These are phyloP conservation scores for Drosophila parthenogenetica DNA, from an alignment of 2,888 invertebrate genomes.

Conservation along the genomic window DNA sequence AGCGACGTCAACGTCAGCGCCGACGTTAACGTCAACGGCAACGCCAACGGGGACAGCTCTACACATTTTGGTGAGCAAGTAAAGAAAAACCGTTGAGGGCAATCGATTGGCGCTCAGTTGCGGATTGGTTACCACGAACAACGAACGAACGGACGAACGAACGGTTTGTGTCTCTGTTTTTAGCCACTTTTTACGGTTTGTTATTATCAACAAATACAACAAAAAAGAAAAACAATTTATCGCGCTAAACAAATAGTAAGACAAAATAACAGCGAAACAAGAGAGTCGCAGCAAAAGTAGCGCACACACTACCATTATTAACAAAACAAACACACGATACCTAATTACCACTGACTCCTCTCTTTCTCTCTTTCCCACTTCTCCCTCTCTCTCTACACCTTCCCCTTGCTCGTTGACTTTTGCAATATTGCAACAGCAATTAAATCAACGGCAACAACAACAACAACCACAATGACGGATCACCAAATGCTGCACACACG, in stretches of 20 bases:
- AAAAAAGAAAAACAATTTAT: conserved; percentile 28
- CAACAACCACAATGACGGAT: conserved; percentile 86
- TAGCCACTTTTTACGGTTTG: conserved; percentile 9
- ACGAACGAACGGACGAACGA: conserved; percentile 63
- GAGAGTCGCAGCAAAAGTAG: conserved; percentile 14
- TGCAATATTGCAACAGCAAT: conserved; percentile 31
- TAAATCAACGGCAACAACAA: conserved; percentile 67
- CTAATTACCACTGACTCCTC: conserved; percentile 27
- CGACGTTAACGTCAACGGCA: conserved; percentile 12
- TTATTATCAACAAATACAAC: conserved; percentile 29
- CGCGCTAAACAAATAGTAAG: conserved; percentile 38
- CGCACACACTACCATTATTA: conserved; percentile 31
- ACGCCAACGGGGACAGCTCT: conserved; percentile 23
- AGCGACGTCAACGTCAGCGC: conserved; percentile 14
- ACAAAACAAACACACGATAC: conserved; percentile 36
- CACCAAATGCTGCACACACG: conserved; percentile 86
- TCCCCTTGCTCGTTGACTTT: neutral
- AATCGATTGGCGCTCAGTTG: conserved; percentile 70
- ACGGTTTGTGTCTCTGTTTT: conserved; percentile 60
- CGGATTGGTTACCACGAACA: conserved; percentile 65
- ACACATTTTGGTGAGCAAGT: conserved; percentile 42
- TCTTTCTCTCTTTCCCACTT: neutral
- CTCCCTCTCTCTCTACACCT: neutral
- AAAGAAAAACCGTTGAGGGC: conserved; percentile 67
- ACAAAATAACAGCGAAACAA: conserved; percentile 1